Conservation (phyloP, 2,888 invertebrate genomes). For the Leptopilina myrica region DNA sequence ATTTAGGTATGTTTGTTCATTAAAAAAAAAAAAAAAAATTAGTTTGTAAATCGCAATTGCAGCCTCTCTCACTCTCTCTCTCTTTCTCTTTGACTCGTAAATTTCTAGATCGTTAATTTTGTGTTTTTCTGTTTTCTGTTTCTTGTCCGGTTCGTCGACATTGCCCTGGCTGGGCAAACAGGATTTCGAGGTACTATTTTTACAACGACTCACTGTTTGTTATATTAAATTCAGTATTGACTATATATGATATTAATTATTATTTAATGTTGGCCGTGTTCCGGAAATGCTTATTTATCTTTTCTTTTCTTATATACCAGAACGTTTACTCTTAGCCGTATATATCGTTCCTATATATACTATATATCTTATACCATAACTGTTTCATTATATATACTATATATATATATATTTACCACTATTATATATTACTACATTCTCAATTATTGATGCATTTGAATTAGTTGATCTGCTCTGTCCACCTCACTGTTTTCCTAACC, state of each 20-base stretch:
- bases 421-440: conserved; percentile 57
- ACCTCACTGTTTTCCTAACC: conserved; percentile 70
- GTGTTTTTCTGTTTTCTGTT: conserved; percentile 83
- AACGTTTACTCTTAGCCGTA: conserved; percentile 62
- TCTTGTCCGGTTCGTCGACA: conserved; percentile 84
- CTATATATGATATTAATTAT: conserved; percentile 51
- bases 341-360: conserved; percentile 49
- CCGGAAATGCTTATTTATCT: conserved; percentile 69
- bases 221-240: conserved; percentile 49
- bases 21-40: not conserved
- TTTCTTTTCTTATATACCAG: conserved; percentile 31
- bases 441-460: conserved; percentile 68
- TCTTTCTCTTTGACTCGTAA: not conserved
- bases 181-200: conserved; percentile 89
- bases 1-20: conserved; percentile 8
- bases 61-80: conserved; percentile 39
- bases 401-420: conserved; percentile 48
- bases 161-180: conserved; percentile 82
- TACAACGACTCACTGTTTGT: conserved; percentile 53
- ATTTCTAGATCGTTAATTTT: conserved; percentile 67
- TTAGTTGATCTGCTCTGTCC: conserved; percentile 72
- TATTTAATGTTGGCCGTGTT: conserved; percentile 74
- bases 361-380: conserved; percentile 44
- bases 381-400: conserved; percentile 42
- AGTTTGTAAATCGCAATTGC: conserved; percentile 41